phyloP scores from a whole-genome alignment of 2,113 vertebrate genomes.

The Poeciliopsis turrubarensis region DNA sequence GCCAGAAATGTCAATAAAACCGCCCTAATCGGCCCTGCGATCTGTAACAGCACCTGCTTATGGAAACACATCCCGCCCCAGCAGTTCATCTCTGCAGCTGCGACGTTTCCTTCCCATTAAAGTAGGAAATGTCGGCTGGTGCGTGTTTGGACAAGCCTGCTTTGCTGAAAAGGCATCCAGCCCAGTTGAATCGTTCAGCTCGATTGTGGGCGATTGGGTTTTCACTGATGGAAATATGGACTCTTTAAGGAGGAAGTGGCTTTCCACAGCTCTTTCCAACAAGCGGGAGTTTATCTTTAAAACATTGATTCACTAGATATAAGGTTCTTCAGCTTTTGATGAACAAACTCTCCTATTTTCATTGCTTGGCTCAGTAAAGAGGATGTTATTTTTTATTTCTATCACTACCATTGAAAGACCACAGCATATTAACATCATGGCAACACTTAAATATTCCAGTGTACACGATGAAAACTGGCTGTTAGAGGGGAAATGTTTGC shows the following conservation, averaged over 20 bases:
- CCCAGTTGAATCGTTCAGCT: constrained; percentile 16
- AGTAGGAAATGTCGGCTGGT: constrained; percentile 57
- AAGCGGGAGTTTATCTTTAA: background rate
- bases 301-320: too few relatives aligned
- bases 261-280: background rate
- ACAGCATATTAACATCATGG: too few relatives aligned
- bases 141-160: constrained; percentile 43
- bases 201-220: constrained; percentile 9
- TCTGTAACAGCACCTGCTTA: constrained; percentile 75
- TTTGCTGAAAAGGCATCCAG: constrained; percentile 56
- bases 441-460: too few relatives aligned
- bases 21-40: constrained; percentile 66
- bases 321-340: too few relatives aligned
- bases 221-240: background rate
- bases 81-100: constrained; percentile 58
- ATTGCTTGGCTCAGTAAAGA: too few relatives aligned
- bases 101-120: constrained; percentile 60
- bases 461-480: too few relatives aligned
- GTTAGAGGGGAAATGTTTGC: too few relatives aligned
- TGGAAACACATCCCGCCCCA: constrained; percentile 68
- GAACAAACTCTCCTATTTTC: too few relatives aligned
- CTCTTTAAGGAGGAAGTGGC: background rate
- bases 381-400: too few relatives aligned
- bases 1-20: constrained; percentile 77
- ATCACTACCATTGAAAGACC: too few relatives aligned